phyloP scores from a whole-genome alignment of 2,113 vertebrate species.

The Myotis lucifugus region DNA sequence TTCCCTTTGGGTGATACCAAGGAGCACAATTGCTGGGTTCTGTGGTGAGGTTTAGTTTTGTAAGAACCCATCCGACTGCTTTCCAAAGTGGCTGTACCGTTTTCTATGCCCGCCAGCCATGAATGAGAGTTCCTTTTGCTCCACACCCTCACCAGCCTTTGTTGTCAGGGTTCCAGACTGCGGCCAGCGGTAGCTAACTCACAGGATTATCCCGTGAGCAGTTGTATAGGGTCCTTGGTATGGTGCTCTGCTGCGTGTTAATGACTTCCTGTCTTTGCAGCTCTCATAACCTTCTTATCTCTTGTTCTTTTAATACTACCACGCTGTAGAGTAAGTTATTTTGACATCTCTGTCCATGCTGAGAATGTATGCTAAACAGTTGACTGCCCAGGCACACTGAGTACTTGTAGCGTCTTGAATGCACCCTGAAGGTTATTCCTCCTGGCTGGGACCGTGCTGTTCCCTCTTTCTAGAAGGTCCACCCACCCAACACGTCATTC shows the following conservation, averaged over 20 bases:
- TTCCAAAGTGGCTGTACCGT: not conserved
- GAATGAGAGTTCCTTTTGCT: not conserved
- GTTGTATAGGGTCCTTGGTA: accelerated
- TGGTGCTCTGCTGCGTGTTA: not conserved
- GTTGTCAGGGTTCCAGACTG: not conserved
- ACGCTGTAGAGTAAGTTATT: not conserved
- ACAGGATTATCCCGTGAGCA: not conserved
- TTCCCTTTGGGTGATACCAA: too few relatives aligned
- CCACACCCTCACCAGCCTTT: not conserved
- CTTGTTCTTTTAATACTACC: not conserved
- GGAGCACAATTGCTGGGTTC: too few relatives aligned
- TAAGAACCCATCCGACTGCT: not conserved
- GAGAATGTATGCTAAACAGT: not conserved
- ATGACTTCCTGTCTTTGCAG: not conserved
- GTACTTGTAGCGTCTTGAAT: not conserved
- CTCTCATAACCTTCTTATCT: not conserved
- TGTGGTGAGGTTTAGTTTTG: not conserved
- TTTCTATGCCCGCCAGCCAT: too few relatives aligned
- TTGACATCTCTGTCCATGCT: not conserved
- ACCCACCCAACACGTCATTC: not conserved
- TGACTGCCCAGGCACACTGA: not conserved
- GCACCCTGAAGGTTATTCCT: not conserved
- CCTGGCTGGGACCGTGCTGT: not conserved
- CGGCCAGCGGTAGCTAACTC: not conserved
- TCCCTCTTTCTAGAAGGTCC: not conserved